A percentile compares a stretch with the other conserved stretches of the same genome.
phyloP scores from a whole-genome alignment of 2,113 vertebrate genomes.

The Megaceryle maxima region DNA sequence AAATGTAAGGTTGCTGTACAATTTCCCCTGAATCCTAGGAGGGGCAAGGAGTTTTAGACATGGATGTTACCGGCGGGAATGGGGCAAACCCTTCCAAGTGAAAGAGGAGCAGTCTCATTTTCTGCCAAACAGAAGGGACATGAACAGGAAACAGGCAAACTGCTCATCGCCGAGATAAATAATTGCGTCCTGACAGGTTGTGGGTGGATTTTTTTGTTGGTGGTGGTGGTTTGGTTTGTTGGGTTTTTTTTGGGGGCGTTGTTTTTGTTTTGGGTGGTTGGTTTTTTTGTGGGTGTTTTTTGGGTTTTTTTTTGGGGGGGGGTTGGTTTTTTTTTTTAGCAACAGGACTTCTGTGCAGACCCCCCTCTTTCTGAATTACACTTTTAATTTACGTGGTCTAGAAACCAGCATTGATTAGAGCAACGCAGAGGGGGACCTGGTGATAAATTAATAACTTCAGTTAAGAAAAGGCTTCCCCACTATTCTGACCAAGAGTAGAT shows the following conservation, averaged over 20 bases:
- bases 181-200: constrained; percentile 60
- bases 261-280: too few relatives aligned
- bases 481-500: not conserved
- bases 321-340: not conserved
- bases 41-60: not conserved
- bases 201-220: not conserved
- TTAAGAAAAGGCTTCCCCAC: constrained; percentile 44
- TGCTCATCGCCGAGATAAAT: constrained; percentile 55
- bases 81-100: constrained; percentile 2
- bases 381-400: constrained; percentile 72
- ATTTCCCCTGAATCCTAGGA: not conserved
- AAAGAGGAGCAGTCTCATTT: not conserved
- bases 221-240: not conserved
- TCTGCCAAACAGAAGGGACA: not conserved
- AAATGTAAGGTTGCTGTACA: constrained; percentile 6
- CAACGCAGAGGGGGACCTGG: constrained; percentile 50
- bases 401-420: constrained; percentile 70
- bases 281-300: not conserved
- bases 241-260: not conserved
- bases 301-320: not conserved
- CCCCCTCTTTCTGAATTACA: constrained; percentile 50
- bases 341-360: constrained; percentile 37
- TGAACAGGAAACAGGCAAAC: not conserved
- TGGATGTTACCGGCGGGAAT: not conserved
- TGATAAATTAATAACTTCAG: constrained; percentile 70